Conservation (phyloP, 2,113 vertebrate species). For the Carassius auratus region DNA sequence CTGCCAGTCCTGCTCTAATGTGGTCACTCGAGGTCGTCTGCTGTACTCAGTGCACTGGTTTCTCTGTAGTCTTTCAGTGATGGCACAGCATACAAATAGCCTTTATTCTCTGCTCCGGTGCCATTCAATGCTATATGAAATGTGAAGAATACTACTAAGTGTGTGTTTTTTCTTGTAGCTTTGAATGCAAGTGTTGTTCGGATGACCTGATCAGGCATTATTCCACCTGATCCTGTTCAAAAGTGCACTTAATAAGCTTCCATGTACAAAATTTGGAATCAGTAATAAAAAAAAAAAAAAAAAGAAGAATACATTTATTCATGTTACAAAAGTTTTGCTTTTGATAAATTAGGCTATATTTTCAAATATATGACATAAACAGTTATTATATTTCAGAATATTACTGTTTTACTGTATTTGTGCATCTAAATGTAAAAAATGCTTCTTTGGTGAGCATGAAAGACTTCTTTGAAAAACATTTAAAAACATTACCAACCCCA, state of each 20-base stretch:
- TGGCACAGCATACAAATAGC: not conserved
- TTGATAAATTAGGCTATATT: not conserved
- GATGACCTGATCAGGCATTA: too few relatives aligned
- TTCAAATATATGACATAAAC: not conserved
- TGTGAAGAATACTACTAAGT: not conserved
- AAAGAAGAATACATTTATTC: too few relatives aligned
- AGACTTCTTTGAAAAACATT: not conserved
- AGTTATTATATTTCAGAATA: not conserved
- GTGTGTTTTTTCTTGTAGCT: not conserved
- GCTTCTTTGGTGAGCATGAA: not conserved
- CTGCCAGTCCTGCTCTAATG: not conserved
- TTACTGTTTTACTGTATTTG: not conserved
- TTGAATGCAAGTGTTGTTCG: not conserved
- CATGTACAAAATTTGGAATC: not conserved
- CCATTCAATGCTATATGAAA: not conserved
- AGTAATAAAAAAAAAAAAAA: too few relatives aligned
- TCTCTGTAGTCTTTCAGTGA: not conserved
- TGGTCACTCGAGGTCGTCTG: not conserved
- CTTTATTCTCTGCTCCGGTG: not conserved
- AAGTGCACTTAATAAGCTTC: not conserved
- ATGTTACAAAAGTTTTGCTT: too few relatives aligned
- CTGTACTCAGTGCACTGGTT: not conserved
- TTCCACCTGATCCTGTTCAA: not conserved
- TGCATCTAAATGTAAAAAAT: not conserved
- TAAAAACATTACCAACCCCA: not conserved